Base-by-base conservation (phyloP, 2,888 invertebrate genomes). In the Cryptocephalus primarius region DNA sequence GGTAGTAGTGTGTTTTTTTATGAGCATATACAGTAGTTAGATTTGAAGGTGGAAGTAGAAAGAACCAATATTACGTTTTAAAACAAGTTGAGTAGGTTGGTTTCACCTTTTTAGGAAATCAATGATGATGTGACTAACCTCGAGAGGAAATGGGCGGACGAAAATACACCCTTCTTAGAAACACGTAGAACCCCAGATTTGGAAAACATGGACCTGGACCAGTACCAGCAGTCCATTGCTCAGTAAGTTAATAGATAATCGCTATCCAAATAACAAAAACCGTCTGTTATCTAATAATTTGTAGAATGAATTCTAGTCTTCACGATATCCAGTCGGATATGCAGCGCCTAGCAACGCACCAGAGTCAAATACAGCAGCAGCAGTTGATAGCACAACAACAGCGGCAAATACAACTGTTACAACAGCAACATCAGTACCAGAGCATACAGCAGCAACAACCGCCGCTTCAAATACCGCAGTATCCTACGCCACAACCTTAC, bases 251-350 rank as follows among this genome's bases (percentile, higher is more conserved):
- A n/a, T 43, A 10, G 2, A 8, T 10, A 31, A 9, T 11, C 33
- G 9, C 22, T n/a, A n/a, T 43, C 2, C 14, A 12, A 14, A 6
- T 4, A n/a, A 14, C 40, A 40, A 13, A 10, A 12, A 40, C 10
- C 40, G 40, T 8, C 10, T 40, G n/a, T n/a, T n/a, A n/a, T n/a
- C n/a, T n/a, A n/a, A n/a, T n/a, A 4, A 12, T 12, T 49, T 45
- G n/a, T 70, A 87, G 86, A 75, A 89, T 94, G 84, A 93, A 93
- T 75, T 83, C 81, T 74, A 93, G 88, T 76, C 82, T 95, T 64
- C 86, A 88, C 68, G 93, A 94, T 73, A 85, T 95, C 64, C 93
- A 94, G 74, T 85, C 85, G 55, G 94, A 95, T 72, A 92, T 95
- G 66, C 88, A 91, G 72, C 80, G 89, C 60, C 77, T 95, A 57